A percentile compares a stretch with the other conserved stretches of the same genome.
Evolutionary conservation across 2,113 vertebrate species (phyloP).

Genomic region (Corythornis madagascariensis): DNA sequence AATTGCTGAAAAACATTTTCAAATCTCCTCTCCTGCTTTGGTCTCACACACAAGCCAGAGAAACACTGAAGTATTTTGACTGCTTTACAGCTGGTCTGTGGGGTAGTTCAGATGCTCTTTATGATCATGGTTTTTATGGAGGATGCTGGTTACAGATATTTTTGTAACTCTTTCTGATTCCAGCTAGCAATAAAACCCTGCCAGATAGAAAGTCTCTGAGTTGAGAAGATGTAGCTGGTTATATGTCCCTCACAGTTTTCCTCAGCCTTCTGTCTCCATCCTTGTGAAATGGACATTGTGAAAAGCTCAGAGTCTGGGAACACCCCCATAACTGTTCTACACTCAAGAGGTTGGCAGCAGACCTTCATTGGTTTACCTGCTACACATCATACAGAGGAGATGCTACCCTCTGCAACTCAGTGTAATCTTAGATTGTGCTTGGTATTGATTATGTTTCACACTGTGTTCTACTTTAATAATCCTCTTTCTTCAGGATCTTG

Average conservation of each 20-base stretch:
- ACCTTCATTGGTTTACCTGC: not conserved
- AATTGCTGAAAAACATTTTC: not conserved
- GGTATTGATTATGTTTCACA: constrained; percentile 33
- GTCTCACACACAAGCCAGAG: not conserved
- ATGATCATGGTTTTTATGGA: not conserved
- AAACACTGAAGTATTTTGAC: not conserved
- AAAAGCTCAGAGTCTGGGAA: not conserved
- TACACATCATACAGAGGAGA: not conserved
- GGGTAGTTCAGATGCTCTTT: not conserved
- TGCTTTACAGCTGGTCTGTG: not conserved
- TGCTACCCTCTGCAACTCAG: not conserved
- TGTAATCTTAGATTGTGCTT: not conserved
- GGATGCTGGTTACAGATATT: not conserved
- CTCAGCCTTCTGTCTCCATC: not conserved
- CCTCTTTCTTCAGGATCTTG: constrained; percentile 57
- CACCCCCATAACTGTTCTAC: not conserved
- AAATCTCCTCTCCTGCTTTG: not conserved
- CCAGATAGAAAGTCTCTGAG: not conserved
- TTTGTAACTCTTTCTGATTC: not conserved
- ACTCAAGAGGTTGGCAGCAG: not conserved
- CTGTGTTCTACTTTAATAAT: constrained; percentile 61
- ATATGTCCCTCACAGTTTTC: not conserved
- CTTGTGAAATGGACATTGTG: not conserved
- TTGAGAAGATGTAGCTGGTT: not conserved
- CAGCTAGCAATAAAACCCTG: not conserved